These are phyloP conservation scores for Hirudo medicinalis DNA, from an alignment of 1,140 invertebrate species.

Conservation along the genomic window DNA sequence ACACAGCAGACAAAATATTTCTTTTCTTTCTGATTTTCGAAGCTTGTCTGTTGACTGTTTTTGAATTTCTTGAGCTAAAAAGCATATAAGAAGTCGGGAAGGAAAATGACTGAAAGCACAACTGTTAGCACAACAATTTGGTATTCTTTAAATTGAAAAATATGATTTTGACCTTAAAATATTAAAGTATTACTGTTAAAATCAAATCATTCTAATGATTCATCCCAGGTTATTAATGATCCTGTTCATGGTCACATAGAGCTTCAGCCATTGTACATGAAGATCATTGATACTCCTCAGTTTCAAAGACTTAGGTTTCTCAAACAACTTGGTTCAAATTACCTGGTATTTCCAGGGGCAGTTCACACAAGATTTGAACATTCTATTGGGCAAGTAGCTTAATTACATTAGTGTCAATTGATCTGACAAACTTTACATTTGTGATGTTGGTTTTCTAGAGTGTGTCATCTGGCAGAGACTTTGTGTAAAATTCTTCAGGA, in stretches of 20 bases:
- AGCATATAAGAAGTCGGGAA: too few relatives aligned
- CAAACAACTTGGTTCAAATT: conserved; percentile 47
- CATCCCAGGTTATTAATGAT: conserved; percentile 44
- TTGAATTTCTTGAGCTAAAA: too few relatives aligned
- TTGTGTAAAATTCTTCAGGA: conserved; percentile 33
- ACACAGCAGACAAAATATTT: too few relatives aligned
- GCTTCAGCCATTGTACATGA: conserved; percentile 39
- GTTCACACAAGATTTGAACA: conserved; percentile 52
- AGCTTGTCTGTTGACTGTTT: too few relatives aligned
- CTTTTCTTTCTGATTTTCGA: too few relatives aligned
- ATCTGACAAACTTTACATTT: not conserved
- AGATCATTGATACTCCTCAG: conserved; percentile 51
- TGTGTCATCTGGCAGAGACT: conserved; percentile 41
- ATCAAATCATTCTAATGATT: not conserved
- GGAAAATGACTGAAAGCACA: too few relatives aligned
- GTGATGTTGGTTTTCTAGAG: conserved; percentile 28
- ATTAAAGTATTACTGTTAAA: too few relatives aligned
- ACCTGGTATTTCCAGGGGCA: conserved; percentile 49
- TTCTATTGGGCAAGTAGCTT: conserved; percentile 45
- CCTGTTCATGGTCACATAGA: conserved; percentile 46
- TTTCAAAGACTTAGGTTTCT: conserved; percentile 51
- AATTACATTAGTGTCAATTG: conserved; percentile 3
- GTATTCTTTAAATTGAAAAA: too few relatives aligned
- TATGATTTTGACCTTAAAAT: too few relatives aligned
- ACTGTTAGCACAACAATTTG: too few relatives aligned